Conservation (phyloP, 2,888 invertebrate genomes). For the Caenorhabditis sp. region DNA sequence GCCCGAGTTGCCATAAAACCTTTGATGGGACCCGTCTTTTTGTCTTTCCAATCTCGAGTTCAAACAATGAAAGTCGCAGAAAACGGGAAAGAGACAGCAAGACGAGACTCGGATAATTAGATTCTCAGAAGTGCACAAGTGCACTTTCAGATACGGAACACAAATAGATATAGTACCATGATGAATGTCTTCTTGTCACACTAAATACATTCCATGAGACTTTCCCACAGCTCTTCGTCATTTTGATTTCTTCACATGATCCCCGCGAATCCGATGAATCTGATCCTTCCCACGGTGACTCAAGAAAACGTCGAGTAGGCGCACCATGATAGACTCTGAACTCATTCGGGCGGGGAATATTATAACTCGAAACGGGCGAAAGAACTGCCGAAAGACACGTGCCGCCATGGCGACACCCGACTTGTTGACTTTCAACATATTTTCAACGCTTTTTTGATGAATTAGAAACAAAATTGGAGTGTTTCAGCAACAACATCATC, state of each 20-base stretch:
- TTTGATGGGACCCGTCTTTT: slow-evolving; percentile 34
- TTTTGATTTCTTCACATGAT: slow-evolving; percentile 14
- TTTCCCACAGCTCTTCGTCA: slow-evolving; percentile 14
- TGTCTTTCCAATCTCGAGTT: slow-evolving; percentile 37
- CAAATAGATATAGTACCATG: neutral
- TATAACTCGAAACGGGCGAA: neutral
- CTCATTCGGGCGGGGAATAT: slow-evolving; percentile 10
- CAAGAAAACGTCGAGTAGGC: slow-evolving; percentile 16
- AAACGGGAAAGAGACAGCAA: neutral
- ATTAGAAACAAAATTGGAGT: neutral
- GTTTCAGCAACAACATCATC: no score
- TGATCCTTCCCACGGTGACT: slow-evolving; percentile 44
- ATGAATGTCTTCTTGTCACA: neutral
- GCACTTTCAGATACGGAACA: neutral
- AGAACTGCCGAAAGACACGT: neutral
- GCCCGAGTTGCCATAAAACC: slow-evolving; percentile 26
- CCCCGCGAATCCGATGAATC: slow-evolving; percentile 2
- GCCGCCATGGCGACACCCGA: neutral
- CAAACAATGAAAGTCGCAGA: slow-evolving; percentile 34
- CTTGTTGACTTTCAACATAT: neutral
- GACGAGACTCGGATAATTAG: slow-evolving; percentile 16
- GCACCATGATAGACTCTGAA: neutral
- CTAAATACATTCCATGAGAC: neutral
- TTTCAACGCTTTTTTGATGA: neutral
- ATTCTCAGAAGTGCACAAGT: neutral